Evolutionary conservation across 2,888 invertebrate species (phyloP).

Genomic region (Scelioninae gen. 2): DNA sequence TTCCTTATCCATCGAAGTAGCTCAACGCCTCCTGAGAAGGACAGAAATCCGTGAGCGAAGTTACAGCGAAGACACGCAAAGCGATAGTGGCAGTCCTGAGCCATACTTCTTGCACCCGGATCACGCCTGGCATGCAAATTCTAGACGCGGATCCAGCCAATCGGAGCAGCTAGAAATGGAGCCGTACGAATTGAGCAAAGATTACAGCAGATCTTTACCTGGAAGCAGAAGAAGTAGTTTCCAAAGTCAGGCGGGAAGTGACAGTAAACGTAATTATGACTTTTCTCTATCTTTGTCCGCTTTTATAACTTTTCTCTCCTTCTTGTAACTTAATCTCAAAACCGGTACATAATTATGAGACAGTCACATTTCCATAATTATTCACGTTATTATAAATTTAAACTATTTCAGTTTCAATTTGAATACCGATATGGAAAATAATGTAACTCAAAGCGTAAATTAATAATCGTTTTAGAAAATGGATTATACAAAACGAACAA

Average conservation of each 20-base stretch:
- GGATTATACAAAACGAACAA: neutral
- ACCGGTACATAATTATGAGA: too few relatives aligned
- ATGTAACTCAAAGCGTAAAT: neutral
- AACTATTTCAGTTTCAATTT: too few relatives aligned
- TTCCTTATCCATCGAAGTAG: constrained; percentile 82
- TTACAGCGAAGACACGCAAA: constrained; percentile 74
- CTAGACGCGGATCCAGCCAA: constrained; percentile 91
- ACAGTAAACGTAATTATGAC: constrained; percentile 70
- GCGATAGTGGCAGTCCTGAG: constrained; percentile 75
- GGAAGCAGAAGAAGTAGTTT: constrained; percentile 91
- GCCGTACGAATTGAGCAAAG: constrained; percentile 89
- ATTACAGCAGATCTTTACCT: constrained; percentile 90
- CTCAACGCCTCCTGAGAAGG: constrained; percentile 81
- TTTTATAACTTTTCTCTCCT: too few relatives aligned
- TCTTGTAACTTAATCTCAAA: too few relatives aligned
- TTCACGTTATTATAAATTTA: too few relatives aligned
- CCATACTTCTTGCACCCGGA: constrained; percentile 88
- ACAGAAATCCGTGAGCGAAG: constrained; percentile 83
- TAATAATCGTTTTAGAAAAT: neutral
- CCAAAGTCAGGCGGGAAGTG: constrained; percentile 77
- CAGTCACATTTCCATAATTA: too few relatives aligned
- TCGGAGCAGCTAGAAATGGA: constrained; percentile 91
- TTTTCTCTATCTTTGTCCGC: neutral
- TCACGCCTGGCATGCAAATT: constrained; percentile 86
- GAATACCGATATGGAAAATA: neutral